Evolutionary conservation across 1,140 invertebrate genomes (phyloP), one percentile per base, ranked within the genome.

Genomic region (Mercenaria mercenaria): DNA sequence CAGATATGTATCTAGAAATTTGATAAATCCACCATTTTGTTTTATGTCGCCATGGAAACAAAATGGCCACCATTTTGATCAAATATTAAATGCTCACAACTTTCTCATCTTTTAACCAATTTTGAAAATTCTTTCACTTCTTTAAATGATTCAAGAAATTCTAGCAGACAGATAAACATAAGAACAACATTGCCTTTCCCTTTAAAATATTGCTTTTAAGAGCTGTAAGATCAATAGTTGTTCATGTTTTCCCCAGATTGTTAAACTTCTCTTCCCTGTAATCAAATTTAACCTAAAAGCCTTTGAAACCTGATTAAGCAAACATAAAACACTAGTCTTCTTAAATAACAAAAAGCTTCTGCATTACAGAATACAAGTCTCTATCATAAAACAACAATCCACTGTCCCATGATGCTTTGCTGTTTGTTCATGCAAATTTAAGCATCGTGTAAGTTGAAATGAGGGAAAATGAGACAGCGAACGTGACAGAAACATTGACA

Each of bases 251-350:
- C 15, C 67, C 15, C 3, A 72, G 34, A 23, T 3, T 13, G n/a
- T 72, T 41, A 39, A 72, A 39, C 32, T 39, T 72, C 34, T 15
- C 34, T 1, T 20, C 18, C 29, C 59, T 72, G 67, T 72, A 72
- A 72, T 72, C 67, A 39, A 72, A 72, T 72, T 72, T 72, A 72
- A 39, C 67, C 67, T 72, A 72, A 72, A 72, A 72, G 32, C 67
- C 29, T 72, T 72, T 39, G 34, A 72, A 72, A 72, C 67, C 67
- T 39, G 67, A 72, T 72, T 72, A 39, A 72, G 34, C 67, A n/a
- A 26, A 18, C 67, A 72, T 72, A 41, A 72, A 72, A 29, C 67
- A 39, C 15, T 32, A 13, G 32, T 72, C 67, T 72, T 72, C 67
- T 72, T 39, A 39, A 72, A 72, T 72, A 72, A 37, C 34, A 72